phyloP scores from a whole-genome alignment of 1,140 invertebrate species.

The Pinna nobilis region DNA sequence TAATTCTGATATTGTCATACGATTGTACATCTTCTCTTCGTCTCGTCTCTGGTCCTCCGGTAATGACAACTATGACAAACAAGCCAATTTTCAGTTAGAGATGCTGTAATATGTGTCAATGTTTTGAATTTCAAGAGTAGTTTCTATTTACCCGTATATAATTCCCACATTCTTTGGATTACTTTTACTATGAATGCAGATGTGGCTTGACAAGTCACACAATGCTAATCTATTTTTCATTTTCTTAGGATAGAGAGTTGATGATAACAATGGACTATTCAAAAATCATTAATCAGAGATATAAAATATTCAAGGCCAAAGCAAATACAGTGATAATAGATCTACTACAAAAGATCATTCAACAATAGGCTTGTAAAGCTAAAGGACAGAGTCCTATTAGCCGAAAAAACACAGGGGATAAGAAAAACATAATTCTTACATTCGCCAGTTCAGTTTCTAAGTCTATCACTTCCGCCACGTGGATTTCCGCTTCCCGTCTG shows the following conservation, averaged over 20 bases:
- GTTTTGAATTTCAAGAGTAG: not conserved
- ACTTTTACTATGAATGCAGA: not conserved
- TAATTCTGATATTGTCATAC: conserved; percentile 84
- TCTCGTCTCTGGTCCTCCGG: conserved; percentile 89
- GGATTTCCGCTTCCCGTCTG: conserved; percentile 77
- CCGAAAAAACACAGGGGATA: no score
- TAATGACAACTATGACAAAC: conserved; percentile 82
- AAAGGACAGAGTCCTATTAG: no score
- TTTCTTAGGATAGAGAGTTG: no score
- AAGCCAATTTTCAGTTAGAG: not conserved
- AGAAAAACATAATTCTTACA: conserved; percentile 71
- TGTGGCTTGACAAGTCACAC: not conserved
- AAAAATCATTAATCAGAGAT: no score
- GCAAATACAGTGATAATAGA: no score
- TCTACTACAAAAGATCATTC: no score
- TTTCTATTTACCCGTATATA: not conserved
- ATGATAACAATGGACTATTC: no score
- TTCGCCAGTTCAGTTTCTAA: conserved; percentile 87
- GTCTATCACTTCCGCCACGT: conserved; percentile 82
- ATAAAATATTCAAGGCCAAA: no score
- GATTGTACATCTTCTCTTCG: conserved; percentile 91
- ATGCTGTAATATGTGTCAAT: not conserved
- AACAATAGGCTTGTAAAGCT: no score
- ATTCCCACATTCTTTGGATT: not conserved
- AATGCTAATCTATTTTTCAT: no score